These are phyloP conservation scores for Catajapyx aquilonaris DNA, from an alignment of 1,140 invertebrate species.

Conservation along the genomic window DNA sequence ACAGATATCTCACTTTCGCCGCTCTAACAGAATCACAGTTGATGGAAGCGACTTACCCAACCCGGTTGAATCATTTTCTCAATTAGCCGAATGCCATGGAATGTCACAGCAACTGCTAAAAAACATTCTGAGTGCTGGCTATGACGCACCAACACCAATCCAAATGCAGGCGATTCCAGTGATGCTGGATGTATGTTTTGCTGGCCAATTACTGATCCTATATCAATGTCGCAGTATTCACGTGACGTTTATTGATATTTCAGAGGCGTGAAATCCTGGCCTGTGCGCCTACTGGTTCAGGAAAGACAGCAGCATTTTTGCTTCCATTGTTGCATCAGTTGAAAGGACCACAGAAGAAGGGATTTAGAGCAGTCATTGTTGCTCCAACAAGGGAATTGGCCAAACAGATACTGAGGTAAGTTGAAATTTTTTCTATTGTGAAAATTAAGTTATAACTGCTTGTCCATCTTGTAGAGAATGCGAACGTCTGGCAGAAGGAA, in stretches of 20 bases:
- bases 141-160: conserved; percentile 66
- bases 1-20: conserved; percentile 49
- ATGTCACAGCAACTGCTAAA: conserved; percentile 37
- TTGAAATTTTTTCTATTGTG: no score
- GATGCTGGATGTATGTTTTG: conserved; percentile 44
- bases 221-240: neutral
- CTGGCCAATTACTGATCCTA: neutral
- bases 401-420: conserved; percentile 47
- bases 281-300: conserved; percentile 81
- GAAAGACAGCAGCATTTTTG: conserved; percentile 71
- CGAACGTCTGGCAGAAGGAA: conserved; percentile 44
- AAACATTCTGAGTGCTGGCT: conserved; percentile 53
- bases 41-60: conserved; percentile 51
- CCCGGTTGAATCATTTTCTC: conserved; percentile 47
- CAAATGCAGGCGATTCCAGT: conserved; percentile 86
- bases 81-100: conserved; percentile 31
- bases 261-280: conserved; percentile 67
- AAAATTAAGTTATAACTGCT: no score
- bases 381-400: conserved; percentile 86
- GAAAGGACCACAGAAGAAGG: conserved; percentile 34
- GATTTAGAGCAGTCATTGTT: conserved; percentile 66
- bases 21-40: conserved; percentile 49
- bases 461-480: conserved; percentile 42
- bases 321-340: conserved; percentile 53
- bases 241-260: conserved; percentile 9